Base-by-base conservation (phyloP, 2,888 invertebrate genomes). In the Diarsia brunnea region DNA sequence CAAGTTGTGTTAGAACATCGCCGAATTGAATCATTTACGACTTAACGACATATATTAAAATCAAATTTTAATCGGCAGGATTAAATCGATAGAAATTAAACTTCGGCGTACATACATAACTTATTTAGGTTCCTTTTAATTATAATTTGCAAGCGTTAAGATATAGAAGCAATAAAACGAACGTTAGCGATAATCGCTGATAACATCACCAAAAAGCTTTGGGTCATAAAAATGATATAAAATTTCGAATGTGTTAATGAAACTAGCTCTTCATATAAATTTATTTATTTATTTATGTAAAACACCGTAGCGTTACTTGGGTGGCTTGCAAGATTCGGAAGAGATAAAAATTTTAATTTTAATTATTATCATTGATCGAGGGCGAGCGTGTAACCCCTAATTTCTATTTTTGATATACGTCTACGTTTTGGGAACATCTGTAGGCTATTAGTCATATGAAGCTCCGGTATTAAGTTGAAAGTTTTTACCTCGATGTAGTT, bases 331-430 rank as follows among this genome's bases (percentile, higher is more conserved):
- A 92, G 95, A 95, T 95, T 89, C 86, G 75, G 75, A 69, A 75
- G 67, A 78, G 95, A 95, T 95, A 95, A 92, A 88, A 89, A 89
- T 75, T 89, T 93, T 91, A 92, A 92, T 92, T 95, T 95, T 95
- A 95, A 95, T 95, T 95, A 93, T 93, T 91, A 92, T 91, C 93
- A 89, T 93, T 90, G 92, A 93, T 92, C 91, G 93, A 90, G 93
- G 93, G 92, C 91, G 91, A 90, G 90, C 92, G 89, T 90, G 88
- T 90, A 95, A 94, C 95, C 95, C 94, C 93, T 94, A 94, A 95
- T 95, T 95, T 95, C 93, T 95, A 95, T 94, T 95, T 95, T 93
- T 94, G 93, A 94, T 93, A 90, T 90, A 93, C 90, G 87, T 77
- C 68, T 79, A 78, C 81, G 88, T 85, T 75, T 86, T 73, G 72